phyloP scores from a whole-genome alignment of 2,888 invertebrate genomes.

The Drosophila quasianomalipes region DNA sequence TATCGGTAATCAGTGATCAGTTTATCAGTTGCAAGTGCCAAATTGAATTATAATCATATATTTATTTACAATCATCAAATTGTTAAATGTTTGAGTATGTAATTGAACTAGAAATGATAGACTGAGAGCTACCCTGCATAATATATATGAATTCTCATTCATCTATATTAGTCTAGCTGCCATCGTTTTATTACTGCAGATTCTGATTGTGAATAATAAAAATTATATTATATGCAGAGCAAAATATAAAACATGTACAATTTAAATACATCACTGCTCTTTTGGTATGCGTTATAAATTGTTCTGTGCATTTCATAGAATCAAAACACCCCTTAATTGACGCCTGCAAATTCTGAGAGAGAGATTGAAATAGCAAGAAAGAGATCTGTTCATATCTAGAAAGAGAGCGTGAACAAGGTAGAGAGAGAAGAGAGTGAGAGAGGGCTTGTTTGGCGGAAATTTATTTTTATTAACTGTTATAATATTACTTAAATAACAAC shows the following conservation, averaged over 20 bases:
- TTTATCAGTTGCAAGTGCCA: slow-evolving; percentile 2
- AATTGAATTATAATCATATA: background rate
- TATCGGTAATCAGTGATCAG: slow-evolving; percentile 9
- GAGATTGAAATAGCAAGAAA: background rate
- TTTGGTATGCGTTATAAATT: too few species aligned
- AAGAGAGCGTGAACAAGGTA: background rate
- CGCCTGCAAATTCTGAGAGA: background rate
- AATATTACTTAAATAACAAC: background rate
- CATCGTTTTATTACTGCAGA: background rate
- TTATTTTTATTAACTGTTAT: background rate
- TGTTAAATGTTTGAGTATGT: background rate
- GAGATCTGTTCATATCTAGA: background rate
- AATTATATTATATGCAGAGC: background rate
- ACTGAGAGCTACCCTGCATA: background rate
- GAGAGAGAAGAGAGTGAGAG: background rate
- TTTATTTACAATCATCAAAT: slow-evolving; percentile 1
- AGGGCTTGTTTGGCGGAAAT: background rate
- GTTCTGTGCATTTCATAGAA: background rate
- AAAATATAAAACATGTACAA: background rate
- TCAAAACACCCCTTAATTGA: slow-evolving; percentile 12
- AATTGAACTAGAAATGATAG: background rate
- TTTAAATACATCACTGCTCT: background rate
- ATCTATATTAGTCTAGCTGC: too few species aligned
- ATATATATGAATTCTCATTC: background rate
- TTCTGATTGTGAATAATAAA: background rate